phyloP scores from a whole-genome alignment of 2,113 vertebrate species.

The Tragulus kanchil region DNA sequence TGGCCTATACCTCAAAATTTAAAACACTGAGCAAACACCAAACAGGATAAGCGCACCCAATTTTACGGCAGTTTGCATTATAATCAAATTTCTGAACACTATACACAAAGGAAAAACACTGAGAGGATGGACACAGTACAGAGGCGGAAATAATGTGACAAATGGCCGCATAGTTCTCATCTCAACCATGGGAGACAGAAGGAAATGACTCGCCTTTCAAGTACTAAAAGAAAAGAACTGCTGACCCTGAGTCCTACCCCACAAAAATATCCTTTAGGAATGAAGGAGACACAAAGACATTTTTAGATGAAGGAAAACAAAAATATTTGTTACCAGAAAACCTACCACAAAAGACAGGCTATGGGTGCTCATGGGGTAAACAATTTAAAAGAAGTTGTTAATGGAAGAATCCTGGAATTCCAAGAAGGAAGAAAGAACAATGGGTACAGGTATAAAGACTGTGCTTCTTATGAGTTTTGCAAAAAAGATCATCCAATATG shows the following conservation, averaged over 20 bases:
- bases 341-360: neutral
- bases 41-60: neutral
- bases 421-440: neutral
- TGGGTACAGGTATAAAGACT: neutral
- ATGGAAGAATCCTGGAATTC: neutral
- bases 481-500: neutral
- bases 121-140: neutral
- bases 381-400: neutral
- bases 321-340: neutral
- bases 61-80: neutral
- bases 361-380: neutral
- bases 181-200: neutral
- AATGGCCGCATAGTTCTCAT: neutral
- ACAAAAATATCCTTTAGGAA: neutral
- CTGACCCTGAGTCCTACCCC: neutral
- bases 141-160: neutral
- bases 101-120: neutral
- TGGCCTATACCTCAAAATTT: neutral
- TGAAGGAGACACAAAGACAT: neutral
- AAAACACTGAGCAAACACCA: neutral
- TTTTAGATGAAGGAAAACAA: neutral
- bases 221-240: neutral
- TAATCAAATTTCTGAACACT: neutral
- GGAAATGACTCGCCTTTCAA: neutral
- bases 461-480: neutral